Evolutionary conservation across 23 tunicate species (phyloP), one percentile per base, ranked within the genome.

Genomic region (Oikopleura vanhoeffeni): DNA sequence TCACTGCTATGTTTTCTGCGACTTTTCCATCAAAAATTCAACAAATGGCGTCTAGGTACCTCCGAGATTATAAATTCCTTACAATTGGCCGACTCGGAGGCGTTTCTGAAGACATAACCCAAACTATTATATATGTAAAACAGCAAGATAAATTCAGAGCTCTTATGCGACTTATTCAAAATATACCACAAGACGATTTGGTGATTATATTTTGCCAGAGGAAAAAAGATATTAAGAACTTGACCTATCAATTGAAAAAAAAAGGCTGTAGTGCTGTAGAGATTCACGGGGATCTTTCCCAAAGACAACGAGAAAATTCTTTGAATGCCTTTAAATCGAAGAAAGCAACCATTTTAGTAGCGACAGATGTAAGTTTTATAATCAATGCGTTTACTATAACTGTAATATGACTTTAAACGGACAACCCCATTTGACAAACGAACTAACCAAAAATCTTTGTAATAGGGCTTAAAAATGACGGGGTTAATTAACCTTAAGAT

Each of bases 1-100:
- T 88, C 84, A 94, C 98, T 1, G 88, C 90, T 41, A 94, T 94
- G 98, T 94, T 94, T 64, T 89, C 94, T 49, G 98, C 98, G 35
- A 94, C 98, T 0, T 94, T 94, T 85, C 98, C 98, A 0, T 89
- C 88, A 57, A 91, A 88, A 40, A 94, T 94, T 35, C 98, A 94
- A 83, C 88, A 90, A 93, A 13, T 94, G 18, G 98, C 98, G 2
- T 91, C 88, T 83, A 94, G 90, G 40, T 94, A 89, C 60, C 40
- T 94, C 57, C 36, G 87, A 35, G 91, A 90, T 85, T 94, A 87
- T 76, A 41, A 89, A 39, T 94, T 94, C 75, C 64, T 94, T 83
- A 90, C 95, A 4, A 91, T 94, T 18, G 98, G 98, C 28, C 76
- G 88, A 33, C 89, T 94, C 34, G 98, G 98, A 57, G 98, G 98